These are phyloP conservation scores for Psittacara wagleri DNA, from an alignment of 2,113 vertebrate species.

Conservation along the genomic window DNA sequence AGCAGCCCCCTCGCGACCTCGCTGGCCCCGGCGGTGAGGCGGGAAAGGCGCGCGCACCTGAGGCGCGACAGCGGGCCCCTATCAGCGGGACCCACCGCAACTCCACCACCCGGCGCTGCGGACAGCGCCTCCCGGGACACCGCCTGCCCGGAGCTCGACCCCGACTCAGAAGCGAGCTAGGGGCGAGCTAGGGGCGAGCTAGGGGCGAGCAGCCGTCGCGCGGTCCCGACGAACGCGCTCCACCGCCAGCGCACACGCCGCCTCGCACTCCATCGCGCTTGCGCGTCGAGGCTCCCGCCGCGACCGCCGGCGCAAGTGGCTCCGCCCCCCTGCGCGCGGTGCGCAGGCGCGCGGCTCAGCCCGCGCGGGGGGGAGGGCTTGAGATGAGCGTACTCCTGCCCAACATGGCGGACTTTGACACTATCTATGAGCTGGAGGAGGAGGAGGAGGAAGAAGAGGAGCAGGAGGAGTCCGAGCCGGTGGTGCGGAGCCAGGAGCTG, in stretches of 20 bases:
- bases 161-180: no score
- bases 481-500: constrained; percentile 88
- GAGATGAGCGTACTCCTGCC: constrained; percentile 90
- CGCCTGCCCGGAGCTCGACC: background rate
- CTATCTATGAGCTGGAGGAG: constrained; percentile 97
- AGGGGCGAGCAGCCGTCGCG: no score
- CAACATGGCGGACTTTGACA: constrained; percentile 99
- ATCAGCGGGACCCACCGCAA: fast-evolving
- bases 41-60: background rate
- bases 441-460: constrained; percentile 80
- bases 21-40: background rate
- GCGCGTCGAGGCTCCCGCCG: background rate
- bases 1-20: background rate
- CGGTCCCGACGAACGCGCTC: fast-evolving
- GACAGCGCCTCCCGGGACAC: background rate
- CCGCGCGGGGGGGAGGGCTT: background rate
- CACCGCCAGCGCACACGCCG: fast-evolving
- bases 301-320: background rate
- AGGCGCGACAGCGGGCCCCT: background rate
- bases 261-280: fast-evolving
- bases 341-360: background rate
- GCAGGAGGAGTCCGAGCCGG: constrained; percentile 67
- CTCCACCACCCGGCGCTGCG: fast-evolving
- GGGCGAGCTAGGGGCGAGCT: no score
- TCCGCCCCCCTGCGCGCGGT: background rate